phyloP scores from a whole-genome alignment of 2,113 vertebrate genomes.

The Centropristis striata region DNA sequence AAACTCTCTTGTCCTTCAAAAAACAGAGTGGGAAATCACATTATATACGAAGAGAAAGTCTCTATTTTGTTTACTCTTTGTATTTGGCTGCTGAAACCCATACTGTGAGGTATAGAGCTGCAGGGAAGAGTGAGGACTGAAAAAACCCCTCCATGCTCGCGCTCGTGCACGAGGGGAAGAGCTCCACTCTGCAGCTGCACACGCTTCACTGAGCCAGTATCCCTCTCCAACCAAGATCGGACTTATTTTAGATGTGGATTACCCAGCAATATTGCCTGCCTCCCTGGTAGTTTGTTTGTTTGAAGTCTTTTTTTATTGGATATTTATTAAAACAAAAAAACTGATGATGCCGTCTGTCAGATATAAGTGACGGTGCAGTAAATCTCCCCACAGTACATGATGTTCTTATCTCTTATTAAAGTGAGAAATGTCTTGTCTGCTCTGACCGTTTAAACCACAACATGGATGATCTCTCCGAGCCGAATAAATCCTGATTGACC shows the following conservation, averaged over 20 bases:
- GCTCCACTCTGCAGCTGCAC: slow-evolving; percentile 72
- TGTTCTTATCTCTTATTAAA: slow-evolving; percentile 1
- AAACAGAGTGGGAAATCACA: slow-evolving; percentile 1
- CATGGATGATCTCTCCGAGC: neutral
- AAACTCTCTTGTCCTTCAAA: slow-evolving; percentile 9
- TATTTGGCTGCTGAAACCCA: slow-evolving; percentile 48
- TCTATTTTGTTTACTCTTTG: slow-evolving; percentile 53
- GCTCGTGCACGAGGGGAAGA: slow-evolving; percentile 54
- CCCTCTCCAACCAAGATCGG: slow-evolving; percentile 57
- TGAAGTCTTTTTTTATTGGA: slow-evolving; percentile 1
- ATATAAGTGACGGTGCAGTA: slow-evolving; percentile 4
- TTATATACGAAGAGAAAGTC: slow-evolving; percentile 11
- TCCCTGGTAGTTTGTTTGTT: slow-evolving; percentile 35
- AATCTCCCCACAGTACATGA: slow-evolving; percentile 7
- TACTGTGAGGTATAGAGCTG: slow-evolving; percentile 52
- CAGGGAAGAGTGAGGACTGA: slow-evolving; percentile 52
- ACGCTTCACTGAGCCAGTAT: slow-evolving; percentile 74
- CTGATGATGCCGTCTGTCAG: neutral
- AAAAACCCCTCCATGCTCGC: slow-evolving; percentile 40
- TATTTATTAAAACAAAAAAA: slow-evolving; percentile 6
- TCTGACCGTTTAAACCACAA: neutral
- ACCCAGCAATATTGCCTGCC: slow-evolving; percentile 46
- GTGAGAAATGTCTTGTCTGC: slow-evolving; percentile 4
- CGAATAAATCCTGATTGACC: neutral
- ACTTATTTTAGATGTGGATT: slow-evolving; percentile 66